These are phyloP conservation scores for Triplophysa tibetana DNA, from an alignment of 2,113 vertebrate genomes.

Conservation along the genomic window DNA sequence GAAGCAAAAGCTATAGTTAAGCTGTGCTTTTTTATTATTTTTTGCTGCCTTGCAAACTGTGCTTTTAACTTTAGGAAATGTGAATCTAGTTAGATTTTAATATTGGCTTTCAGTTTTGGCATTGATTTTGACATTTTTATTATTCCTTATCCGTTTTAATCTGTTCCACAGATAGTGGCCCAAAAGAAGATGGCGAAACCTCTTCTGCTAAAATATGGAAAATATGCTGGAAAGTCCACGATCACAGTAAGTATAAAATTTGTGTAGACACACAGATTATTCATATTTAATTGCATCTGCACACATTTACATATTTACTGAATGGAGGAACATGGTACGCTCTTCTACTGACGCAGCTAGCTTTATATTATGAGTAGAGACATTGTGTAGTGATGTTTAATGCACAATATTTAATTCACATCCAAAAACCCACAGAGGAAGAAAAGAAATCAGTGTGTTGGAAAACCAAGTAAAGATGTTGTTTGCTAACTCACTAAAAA, in stretches of 20 bases:
- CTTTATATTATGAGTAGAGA: slow-evolving; percentile 1
- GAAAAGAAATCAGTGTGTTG: too few species aligned
- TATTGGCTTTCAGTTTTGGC: neutral
- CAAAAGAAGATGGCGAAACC: slow-evolving; percentile 91
- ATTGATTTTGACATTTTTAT: neutral
- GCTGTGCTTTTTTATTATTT: too few species aligned
- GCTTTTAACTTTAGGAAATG: neutral
- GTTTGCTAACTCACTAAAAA: too few species aligned
- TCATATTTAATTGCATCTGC: neutral
- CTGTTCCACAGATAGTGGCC: slow-evolving; percentile 84
- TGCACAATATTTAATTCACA: too few species aligned
- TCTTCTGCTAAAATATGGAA: slow-evolving; percentile 87
- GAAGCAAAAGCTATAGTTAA: neutral
- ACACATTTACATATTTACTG: slow-evolving; percentile 5
- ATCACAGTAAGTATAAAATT: slow-evolving; percentile 81
- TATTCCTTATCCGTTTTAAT: slow-evolving; percentile 39
- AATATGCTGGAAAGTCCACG: slow-evolving; percentile 90
- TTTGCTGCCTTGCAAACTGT: neutral
- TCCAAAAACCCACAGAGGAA: too few species aligned
- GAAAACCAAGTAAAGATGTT: too few species aligned
- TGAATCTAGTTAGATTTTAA: neutral
- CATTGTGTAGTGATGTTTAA: neutral
- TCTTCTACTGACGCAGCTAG: neutral
- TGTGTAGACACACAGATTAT: neutral
- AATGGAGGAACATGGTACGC: neutral